Percentiles rank a stretch among this genome's conserved stretches.
Evolutionary conservation across 2,113 vertebrate genomes (phyloP).

Genomic region (Dipodomys ordii): DNA sequence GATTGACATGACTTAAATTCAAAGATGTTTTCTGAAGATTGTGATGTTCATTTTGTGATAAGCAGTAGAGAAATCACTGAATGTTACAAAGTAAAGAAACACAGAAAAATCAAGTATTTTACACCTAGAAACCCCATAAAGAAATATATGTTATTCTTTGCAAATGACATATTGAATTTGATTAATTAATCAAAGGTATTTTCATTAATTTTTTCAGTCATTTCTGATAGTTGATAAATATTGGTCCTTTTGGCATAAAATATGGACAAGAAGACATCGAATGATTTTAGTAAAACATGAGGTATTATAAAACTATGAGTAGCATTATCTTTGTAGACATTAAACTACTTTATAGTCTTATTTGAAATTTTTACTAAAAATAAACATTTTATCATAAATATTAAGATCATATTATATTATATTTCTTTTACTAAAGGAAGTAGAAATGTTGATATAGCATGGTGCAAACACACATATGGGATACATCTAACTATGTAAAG

Average conservation of each 20-base stretch:
- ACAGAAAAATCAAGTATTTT: not conserved
- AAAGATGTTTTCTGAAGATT: not conserved
- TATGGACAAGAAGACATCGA: not conserved
- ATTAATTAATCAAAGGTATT: not conserved
- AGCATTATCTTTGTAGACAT: not conserved
- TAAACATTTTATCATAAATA: not conserved
- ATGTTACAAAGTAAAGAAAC: not conserved
- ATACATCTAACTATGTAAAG: not conserved
- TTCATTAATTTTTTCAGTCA: not conserved
- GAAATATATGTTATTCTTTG: not conserved
- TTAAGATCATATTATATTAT: not conserved
- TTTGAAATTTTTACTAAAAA: not conserved
- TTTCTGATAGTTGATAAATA: not conserved
- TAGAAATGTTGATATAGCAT: constrained; percentile 6
- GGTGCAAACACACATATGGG: not conserved
- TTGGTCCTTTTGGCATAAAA: not conserved
- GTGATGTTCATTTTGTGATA: not conserved
- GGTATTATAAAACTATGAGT: not conserved
- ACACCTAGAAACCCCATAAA: not conserved
- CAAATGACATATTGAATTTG: not conserved
- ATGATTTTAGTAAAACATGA: not conserved
- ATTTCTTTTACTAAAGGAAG: not conserved
- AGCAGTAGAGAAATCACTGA: not conserved
- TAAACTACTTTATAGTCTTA: not conserved
- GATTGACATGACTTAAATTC: not conserved